Evolutionary conservation across 2,888 invertebrate genomes (phyloP).

Genomic region (Serrognathus titanus): DNA sequence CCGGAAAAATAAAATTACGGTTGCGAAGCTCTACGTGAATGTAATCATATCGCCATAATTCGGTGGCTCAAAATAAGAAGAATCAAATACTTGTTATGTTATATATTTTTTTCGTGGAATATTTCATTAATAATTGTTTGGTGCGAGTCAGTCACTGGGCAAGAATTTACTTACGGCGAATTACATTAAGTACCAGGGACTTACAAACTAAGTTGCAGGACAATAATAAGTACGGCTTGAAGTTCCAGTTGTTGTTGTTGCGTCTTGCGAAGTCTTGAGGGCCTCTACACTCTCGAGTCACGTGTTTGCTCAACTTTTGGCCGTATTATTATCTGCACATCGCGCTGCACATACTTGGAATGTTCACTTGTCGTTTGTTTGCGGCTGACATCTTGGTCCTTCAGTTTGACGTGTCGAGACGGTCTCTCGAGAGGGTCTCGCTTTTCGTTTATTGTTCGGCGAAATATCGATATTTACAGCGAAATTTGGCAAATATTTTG

Average conservation of each 20-base stretch:
- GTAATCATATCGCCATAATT: too few relatives aligned
- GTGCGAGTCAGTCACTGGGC: background rate
- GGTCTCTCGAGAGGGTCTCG: background rate
- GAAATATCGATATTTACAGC: too few relatives aligned
- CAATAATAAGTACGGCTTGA: conserved; percentile 1
- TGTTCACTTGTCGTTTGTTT: conserved; percentile 11
- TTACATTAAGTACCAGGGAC: background rate
- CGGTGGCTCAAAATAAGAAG: too few relatives aligned
- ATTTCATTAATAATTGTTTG: too few relatives aligned
- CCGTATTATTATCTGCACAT: conserved; percentile 15
- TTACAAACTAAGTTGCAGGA: conserved; percentile 1
- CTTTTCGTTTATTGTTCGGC: background rate
- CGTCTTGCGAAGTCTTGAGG: conserved; percentile 1
- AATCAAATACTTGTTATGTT: too few relatives aligned
- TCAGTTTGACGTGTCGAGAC: conserved; percentile 10
- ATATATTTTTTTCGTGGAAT: too few relatives aligned
- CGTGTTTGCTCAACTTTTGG: conserved; percentile 33
- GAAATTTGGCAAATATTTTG: too few relatives aligned
- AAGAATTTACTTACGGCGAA: background rate
- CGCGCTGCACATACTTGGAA: conserved; percentile 9
- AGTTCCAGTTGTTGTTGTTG: conserved; percentile 1
- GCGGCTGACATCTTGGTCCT: conserved; percentile 13
- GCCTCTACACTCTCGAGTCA: conserved; percentile 25
- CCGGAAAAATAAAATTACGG: background rate
- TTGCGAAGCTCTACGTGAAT: too few relatives aligned